phyloP scores from a whole-genome alignment of 2,888 invertebrate species.

The Lithophane leautieri region DNA sequence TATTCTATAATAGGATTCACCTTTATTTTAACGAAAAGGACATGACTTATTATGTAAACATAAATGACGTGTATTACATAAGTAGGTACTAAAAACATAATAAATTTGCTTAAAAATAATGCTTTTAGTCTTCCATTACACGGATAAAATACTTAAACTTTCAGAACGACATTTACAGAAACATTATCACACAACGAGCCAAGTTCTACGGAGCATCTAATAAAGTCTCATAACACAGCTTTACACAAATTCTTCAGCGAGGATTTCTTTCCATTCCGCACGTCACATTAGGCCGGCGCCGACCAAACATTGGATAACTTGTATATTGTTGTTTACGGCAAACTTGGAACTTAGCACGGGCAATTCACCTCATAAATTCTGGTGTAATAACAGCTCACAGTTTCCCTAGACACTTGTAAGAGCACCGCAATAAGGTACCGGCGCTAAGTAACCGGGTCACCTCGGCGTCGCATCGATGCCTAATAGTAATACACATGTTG shows the following conservation, averaged over 20 bases:
- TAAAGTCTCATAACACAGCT: constrained; percentile 80
- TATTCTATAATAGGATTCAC: constrained; percentile 47
- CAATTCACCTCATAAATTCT: constrained; percentile 88
- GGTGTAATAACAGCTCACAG: constrained; percentile 88
- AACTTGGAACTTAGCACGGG: constrained; percentile 85
- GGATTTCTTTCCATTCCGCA: constrained; percentile 81
- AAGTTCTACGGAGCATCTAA: constrained; percentile 74
- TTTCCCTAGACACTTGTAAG: constrained; percentile 88
- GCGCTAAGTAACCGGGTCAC: constrained; percentile 78
- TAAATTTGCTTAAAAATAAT: constrained; percentile 14
- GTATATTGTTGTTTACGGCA: constrained; percentile 88
- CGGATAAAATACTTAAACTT: constrained; percentile 30
- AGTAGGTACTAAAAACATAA: neutral
- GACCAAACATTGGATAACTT: constrained; percentile 85
- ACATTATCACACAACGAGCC: constrained; percentile 58
- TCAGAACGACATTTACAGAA: constrained; percentile 38
- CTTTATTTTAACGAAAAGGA: constrained; percentile 37
- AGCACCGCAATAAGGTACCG: constrained; percentile 84
- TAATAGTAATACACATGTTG: constrained; percentile 68
- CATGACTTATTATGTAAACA: constrained; percentile 3
- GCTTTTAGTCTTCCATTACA: constrained; percentile 41
- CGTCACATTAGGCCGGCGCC: constrained; percentile 81
- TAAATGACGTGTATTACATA: neutral
- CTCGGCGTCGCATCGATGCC: constrained; percentile 65
- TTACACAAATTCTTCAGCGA: constrained; percentile 80